These are phyloP conservation scores for Drosophila repletoides DNA, from an alignment of 1,140 invertebrate species.

Conservation along the genomic window DNA sequence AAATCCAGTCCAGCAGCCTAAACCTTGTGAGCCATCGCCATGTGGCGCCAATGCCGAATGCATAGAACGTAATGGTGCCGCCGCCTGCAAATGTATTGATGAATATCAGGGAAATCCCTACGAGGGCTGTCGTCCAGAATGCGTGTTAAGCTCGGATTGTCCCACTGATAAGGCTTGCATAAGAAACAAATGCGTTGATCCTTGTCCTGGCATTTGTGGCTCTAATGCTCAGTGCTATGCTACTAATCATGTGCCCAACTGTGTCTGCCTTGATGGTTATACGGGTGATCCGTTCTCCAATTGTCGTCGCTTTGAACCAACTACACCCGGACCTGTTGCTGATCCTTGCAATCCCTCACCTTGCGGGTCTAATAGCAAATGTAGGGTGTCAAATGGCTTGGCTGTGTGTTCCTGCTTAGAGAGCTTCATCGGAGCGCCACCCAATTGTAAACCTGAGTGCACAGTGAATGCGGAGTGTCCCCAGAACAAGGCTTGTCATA, in stretches of 20 bases:
- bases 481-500: constrained; percentile 87
- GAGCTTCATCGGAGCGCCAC: constrained; percentile 86
- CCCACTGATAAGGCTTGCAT: constrained; percentile 87
- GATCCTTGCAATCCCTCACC: constrained; percentile 90
- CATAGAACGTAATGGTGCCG: constrained; percentile 86
- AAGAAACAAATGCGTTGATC: constrained; percentile 89
- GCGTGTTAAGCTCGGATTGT: constrained; percentile 90
- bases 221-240: constrained; percentile 89
- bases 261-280: constrained; percentile 88
- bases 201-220: constrained; percentile 89
- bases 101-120: constrained; percentile 89
- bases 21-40: constrained; percentile 87
- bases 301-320: constrained; percentile 84
- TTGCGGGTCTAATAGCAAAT: constrained; percentile 91
- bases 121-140: constrained; percentile 89
- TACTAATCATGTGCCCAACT: constrained; percentile 88
- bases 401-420: constrained; percentile 92
- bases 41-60: constrained; percentile 88
- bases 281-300: constrained; percentile 91
- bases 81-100: constrained; percentile 87
- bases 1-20: constrained; percentile 82
- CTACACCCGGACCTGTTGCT: constrained; percentile 84
- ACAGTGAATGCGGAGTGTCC: constrained; percentile 89
- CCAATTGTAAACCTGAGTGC: constrained; percentile 89
- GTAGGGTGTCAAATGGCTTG: constrained; percentile 87